phyloP scores from a whole-genome alignment of 2,888 invertebrate genomes.

The Hartigia nigra region DNA sequence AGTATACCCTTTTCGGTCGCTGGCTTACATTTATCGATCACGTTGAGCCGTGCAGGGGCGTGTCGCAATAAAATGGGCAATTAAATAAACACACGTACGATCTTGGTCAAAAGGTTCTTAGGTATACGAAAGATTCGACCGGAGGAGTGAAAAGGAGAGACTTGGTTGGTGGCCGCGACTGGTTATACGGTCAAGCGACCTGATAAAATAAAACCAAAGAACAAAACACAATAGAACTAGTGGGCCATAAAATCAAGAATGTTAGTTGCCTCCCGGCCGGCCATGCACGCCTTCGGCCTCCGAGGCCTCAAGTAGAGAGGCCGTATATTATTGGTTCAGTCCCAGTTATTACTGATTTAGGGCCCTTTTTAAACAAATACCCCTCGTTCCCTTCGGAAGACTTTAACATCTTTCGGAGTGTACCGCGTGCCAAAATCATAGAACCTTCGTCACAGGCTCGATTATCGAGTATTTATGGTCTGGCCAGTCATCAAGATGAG shows the following conservation, averaged over 20 bases:
- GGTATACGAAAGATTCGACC: slow-evolving; percentile 28
- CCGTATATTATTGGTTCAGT: slow-evolving; percentile 43
- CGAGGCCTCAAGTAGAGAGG: slow-evolving; percentile 35
- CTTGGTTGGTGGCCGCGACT: slow-evolving; percentile 44
- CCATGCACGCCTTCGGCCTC: slow-evolving; percentile 34
- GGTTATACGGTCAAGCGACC: slow-evolving; percentile 37
- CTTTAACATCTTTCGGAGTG: not conserved
- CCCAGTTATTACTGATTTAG: slow-evolving; percentile 45
- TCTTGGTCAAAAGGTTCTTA: slow-evolving; percentile 10
- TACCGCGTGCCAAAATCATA: not conserved
- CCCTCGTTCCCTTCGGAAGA: slow-evolving; percentile 22
- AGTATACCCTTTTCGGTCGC: not conserved
- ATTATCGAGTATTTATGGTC: not conserved
- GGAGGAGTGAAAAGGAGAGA: slow-evolving; percentile 14
- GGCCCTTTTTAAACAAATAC: slow-evolving; percentile 42
- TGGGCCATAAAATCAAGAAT: slow-evolving; percentile 48
- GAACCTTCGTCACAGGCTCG: not conserved
- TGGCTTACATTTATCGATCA: slow-evolving; percentile 8
- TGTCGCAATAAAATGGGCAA: slow-evolving; percentile 36
- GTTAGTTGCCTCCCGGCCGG: slow-evolving; percentile 46
- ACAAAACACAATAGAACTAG: slow-evolving; percentile 44
- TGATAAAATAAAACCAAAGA: slow-evolving; percentile 43
- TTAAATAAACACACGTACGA: slow-evolving; percentile 42
- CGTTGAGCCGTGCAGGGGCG: slow-evolving; percentile 11
- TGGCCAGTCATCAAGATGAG: not conserved